A percentile compares a stretch with the other conserved stretches of the same genome.
phyloP scores from a whole-genome alignment of 2,888 invertebrate species.

The Linnaemya tessellans region DNA sequence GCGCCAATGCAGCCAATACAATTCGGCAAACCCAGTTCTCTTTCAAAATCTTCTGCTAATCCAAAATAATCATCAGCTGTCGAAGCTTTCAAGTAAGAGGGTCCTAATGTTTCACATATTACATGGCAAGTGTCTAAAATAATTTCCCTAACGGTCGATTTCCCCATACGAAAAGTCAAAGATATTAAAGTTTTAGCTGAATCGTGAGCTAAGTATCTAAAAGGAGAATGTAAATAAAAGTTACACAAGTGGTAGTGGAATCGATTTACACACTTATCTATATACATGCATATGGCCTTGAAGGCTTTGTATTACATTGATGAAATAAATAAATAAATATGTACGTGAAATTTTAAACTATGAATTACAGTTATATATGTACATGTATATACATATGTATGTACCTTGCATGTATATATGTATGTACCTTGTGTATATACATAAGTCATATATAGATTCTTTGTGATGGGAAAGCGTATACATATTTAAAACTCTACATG shows the following conservation, averaged over 20 bases:
- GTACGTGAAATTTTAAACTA: neutral
- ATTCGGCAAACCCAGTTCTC: conserved; percentile 55
- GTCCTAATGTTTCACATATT: conserved; percentile 59
- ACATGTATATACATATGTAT: no score
- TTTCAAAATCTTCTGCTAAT: conserved; percentile 54
- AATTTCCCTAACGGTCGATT: conserved; percentile 63
- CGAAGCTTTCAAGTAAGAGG: conserved; percentile 28
- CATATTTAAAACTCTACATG: no score
- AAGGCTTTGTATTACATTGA: no score
- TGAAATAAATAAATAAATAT: neutral
- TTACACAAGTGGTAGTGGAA: neutral
- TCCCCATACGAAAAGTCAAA: conserved; percentile 66
- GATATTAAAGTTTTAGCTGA: conserved; percentile 55
- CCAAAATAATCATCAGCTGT: conserved; percentile 54
- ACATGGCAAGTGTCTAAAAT: conserved; percentile 64
- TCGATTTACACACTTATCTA: neutral
- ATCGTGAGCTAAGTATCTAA: conserved; percentile 65
- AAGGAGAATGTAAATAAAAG: neutral
- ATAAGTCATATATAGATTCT: no score
- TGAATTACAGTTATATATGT: conserved; percentile 1
- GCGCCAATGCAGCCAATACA: conserved; percentile 63
- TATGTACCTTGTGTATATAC: no score
- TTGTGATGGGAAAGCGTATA: no score
- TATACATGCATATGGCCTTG: no score
- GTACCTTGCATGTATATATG: no score